A percentile compares a stretch with the other conserved stretches of the same genome.
Conservation (phyloP, 1,140 invertebrate genomes). For the Pinna nobilis region DNA sequence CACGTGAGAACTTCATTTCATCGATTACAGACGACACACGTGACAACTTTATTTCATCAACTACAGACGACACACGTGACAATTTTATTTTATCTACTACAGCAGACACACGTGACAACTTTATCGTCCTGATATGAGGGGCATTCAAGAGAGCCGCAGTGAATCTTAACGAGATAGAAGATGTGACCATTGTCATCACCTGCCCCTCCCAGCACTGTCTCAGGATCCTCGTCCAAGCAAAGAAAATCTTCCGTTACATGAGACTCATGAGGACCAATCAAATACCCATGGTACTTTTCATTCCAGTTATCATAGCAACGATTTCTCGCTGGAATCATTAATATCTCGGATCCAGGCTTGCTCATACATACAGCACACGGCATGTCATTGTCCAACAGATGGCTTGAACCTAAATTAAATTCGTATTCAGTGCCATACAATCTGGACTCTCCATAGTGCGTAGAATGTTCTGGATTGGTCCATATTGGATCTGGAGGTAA, state of each 20-base stretch:
- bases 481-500: no score
- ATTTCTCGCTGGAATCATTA: conserved; percentile 22
- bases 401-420: no score
- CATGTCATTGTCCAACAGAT: no score
- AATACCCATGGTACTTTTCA: conserved; percentile 21
- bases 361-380: conserved; percentile 28
- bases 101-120: conserved; percentile 46
- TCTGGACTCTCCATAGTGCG: no score
- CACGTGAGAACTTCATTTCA: no score
- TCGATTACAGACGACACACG: no score
- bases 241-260: conserved; percentile 26
- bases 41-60: no score
- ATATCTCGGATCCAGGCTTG: not conserved
- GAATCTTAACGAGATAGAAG: conserved; percentile 38
- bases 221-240: conserved; percentile 43
- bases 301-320: conserved; percentile 14
- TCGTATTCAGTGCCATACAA: no score
- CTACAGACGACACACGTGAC: no score
- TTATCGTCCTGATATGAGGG: conserved; percentile 43
- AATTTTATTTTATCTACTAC: conserved; percentile 21
- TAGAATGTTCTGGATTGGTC: no score
- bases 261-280: conserved; percentile 22
- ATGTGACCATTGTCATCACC: conserved; percentile 43
- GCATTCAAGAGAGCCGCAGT: conserved; percentile 46
- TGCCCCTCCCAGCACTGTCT: conserved; percentile 12